phyloP scores from a whole-genome alignment of 1,140 invertebrate species.

The Drosophila lini region DNA sequence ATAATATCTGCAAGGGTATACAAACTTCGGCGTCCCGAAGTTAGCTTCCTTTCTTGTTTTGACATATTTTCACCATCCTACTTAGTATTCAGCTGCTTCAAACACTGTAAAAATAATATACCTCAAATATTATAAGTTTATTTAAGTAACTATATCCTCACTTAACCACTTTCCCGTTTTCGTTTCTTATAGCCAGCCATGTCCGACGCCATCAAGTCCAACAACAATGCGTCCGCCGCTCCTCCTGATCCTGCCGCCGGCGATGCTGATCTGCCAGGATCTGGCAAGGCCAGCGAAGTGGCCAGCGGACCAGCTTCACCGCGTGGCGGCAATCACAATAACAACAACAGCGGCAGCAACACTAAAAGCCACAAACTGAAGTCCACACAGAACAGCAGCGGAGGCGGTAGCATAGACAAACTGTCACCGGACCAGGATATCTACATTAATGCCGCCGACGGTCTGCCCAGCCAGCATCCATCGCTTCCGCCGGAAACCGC shows the following conservation, averaged over 20 bases:
- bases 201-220: slow-evolving; percentile 66
- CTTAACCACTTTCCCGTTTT: neutral
- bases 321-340: slow-evolving; percentile 58
- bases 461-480: slow-evolving; percentile 92
- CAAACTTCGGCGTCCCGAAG: too few species aligned
- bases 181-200: slow-evolving; percentile 40
- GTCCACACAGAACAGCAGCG: slow-evolving; percentile 75
- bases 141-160: neutral
- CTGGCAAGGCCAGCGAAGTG: slow-evolving; percentile 19
- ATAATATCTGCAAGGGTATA: too few species aligned
- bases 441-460: slow-evolving; percentile 93
- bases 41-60: too few species aligned
- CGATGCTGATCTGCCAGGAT: slow-evolving; percentile 9
- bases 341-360: slow-evolving; percentile 50
- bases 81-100: too few species aligned
- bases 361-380: slow-evolving; percentile 63
- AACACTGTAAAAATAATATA: neutral
- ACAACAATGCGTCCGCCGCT: slow-evolving; percentile 58
- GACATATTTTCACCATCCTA: too few species aligned
- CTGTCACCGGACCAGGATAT: slow-evolving; percentile 88
- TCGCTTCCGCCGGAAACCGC: slow-evolving; percentile 87
- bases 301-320: slow-evolving; percentile 26
- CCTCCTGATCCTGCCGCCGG: slow-evolving; percentile 18
- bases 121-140: neutral
- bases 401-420: slow-evolving; percentile 78